A percentile compares a stretch with the other conserved stretches of the same genome.
Conservation (phyloP, 2,888 invertebrate species). For the Biston stratarius region DNA sequence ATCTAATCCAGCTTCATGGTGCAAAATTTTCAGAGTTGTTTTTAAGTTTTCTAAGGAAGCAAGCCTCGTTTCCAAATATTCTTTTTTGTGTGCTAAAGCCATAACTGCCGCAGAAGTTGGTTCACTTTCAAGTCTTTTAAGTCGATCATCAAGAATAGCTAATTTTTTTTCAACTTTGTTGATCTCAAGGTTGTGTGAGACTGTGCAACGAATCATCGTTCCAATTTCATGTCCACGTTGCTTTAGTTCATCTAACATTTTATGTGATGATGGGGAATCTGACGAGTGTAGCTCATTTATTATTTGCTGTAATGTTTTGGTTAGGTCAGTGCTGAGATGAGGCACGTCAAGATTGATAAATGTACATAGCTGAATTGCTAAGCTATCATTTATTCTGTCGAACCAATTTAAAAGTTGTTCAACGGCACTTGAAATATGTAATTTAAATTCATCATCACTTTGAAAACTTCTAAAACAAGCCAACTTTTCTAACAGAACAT, state of each 20-base stretch:
- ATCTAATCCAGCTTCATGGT: constrained; percentile 51
- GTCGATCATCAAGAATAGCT: constrained; percentile 65
- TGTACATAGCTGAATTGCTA: constrained; percentile 64
- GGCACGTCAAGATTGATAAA: constrained; percentile 64
- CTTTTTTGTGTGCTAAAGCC: constrained; percentile 69
- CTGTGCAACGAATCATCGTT: constrained; percentile 66
- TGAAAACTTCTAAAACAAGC: constrained; percentile 63
- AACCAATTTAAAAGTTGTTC: constrained; percentile 73
- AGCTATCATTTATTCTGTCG: constrained; percentile 72
- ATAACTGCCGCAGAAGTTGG: constrained; percentile 66
- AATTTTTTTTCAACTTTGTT: constrained; percentile 72
- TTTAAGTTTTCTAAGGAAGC: constrained; percentile 68
- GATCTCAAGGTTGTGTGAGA: constrained; percentile 69
- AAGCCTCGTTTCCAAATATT: constrained; percentile 67
- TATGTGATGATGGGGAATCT: constrained; percentile 52
- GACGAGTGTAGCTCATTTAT: constrained; percentile 64
- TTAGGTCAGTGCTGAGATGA: constrained; percentile 62
- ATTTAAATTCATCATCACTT: constrained; percentile 60
- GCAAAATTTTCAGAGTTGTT: constrained; percentile 62
- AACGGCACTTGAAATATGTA: constrained; percentile 55
- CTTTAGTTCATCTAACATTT: constrained; percentile 64
- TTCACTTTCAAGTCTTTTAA: constrained; percentile 64
- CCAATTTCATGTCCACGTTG: constrained; percentile 62
- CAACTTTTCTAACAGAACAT: constrained; percentile 61
- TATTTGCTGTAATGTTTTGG: constrained; percentile 72